Base-by-base conservation (phyloP, 23 tunicate genomes). In the Trididemnum clinides region DNA sequence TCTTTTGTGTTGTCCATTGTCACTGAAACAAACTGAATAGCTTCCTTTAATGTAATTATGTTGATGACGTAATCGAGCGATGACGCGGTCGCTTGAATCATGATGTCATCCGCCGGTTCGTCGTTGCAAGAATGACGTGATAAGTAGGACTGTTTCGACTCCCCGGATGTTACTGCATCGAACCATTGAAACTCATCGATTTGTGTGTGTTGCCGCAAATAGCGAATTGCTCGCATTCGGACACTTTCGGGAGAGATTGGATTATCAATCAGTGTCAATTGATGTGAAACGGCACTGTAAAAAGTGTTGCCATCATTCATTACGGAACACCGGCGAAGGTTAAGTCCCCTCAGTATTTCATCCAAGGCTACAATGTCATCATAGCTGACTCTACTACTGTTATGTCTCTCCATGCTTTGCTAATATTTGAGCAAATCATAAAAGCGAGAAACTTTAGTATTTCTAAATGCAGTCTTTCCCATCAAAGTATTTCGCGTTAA, bases 281-380 rank as follows among this genome's bases (percentile, higher is more conserved):
- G 97, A 59, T 83, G 78, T n/a, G 78, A 74, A 6, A 92, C 77
- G 18, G 97, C 91, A 34, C 65, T 79, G 74, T 82, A 92, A 49
- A 92, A 86, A 39, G 86, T 64, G 82, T 92, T 87, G 21, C 97
- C 97, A 69, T 92, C 97, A 28, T 51, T 54, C 5, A 54, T 20
- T 6, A 51, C 66, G 3, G 83, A 78, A 26, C 31, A 37, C 2
- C 83, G 65, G 15, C 36, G 51, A 2, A 50, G 31, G 2, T 51
- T 34, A 12, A 33, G 83, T 6, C 30, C 25, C 10, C 15, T 26
- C 38, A 78, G 36, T 1, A 26, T 54, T n/a, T 51, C 36, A 51
- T 78, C 83, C 36, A 78, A 29, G 25, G 50, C 50, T 15, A 54
- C 29, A 31, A 78, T 78, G 57, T 73, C 80, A 73, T 39, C 25